phyloP scores from a whole-genome alignment of 2,113 vertebrate genomes.

The Zosterops borbonicus region DNA sequence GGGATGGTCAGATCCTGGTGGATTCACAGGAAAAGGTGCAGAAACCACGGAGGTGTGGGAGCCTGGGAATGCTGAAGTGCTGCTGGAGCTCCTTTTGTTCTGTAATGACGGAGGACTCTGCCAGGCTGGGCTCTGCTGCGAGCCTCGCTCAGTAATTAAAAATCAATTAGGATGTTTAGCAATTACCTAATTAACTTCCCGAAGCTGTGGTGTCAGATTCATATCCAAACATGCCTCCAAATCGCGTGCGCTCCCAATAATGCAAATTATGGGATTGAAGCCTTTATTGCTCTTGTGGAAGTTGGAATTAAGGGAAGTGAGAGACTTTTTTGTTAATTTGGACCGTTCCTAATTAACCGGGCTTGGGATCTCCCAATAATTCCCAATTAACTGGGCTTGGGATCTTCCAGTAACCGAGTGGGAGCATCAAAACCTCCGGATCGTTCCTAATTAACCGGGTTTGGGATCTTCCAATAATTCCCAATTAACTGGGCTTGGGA shows the following conservation, averaged over 20 bases:
- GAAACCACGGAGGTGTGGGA: not conserved
- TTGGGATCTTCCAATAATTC: not conserved
- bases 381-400: not conserved
- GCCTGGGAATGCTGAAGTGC: not conserved
- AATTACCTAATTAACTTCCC: slow-evolving; percentile 61
- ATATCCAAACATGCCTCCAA: slow-evolving; percentile 39
- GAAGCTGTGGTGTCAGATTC: slow-evolving; percentile 47
- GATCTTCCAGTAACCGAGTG: not conserved
- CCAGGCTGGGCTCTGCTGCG: slow-evolving; percentile 1
- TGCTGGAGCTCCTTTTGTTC: not conserved
- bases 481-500: no score
- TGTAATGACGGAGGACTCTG: slow-evolving; percentile 10
- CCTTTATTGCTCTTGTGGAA: not conserved
- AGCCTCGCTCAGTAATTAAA: slow-evolving; percentile 53
- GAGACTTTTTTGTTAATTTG: not conserved
- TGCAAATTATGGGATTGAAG: not conserved
- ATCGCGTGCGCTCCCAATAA: not conserved
- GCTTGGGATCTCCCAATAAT: not conserved
- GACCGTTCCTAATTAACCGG: accelerated
- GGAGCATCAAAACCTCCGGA: no score
- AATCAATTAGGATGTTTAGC: slow-evolving; percentile 55
- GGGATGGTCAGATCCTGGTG: not conserved
- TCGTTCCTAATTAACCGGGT: not conserved
- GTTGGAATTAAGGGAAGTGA: not conserved
- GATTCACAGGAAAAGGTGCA: not conserved